A percentile compares a stretch with the other conserved stretches of the same genome.
Conservation (phyloP, 2,113 vertebrate genomes). For the Rhabdornis inornatus region DNA sequence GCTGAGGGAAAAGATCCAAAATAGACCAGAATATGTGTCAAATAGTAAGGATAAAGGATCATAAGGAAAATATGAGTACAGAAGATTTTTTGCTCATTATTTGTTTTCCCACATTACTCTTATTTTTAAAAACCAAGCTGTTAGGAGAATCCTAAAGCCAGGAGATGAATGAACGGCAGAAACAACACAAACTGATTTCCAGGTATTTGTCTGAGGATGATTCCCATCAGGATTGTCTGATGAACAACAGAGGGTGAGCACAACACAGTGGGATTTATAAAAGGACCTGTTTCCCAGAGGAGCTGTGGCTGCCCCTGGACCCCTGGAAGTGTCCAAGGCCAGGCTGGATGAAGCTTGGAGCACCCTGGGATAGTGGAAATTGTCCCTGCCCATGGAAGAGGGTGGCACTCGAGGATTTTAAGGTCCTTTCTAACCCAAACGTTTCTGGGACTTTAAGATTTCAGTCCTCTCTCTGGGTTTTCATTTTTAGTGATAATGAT, state of each 20-base stretch:
- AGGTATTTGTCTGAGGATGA: not conserved
- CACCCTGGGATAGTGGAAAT: fast-evolving
- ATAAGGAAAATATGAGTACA: not conserved
- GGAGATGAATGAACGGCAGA: fast-evolving
- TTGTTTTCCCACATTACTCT: not conserved
- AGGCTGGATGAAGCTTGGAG: not conserved
- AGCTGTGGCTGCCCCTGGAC: not conserved
- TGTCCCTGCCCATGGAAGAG: not conserved
- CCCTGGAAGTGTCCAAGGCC: not conserved
- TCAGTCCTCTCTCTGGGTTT: not conserved
- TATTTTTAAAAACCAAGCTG: fast-evolving
- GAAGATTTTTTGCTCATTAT: not conserved
- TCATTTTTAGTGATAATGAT: not conserved
- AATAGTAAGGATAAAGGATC: not conserved
- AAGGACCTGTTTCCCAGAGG: not conserved
- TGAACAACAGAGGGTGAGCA: not conserved
- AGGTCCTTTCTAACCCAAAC: not conserved
- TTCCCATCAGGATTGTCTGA: not conserved
- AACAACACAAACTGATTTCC: not conserved
- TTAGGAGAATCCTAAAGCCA: not conserved
- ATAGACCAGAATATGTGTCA: not conserved
- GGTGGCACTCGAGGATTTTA: not conserved
- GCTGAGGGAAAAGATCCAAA: not conserved
- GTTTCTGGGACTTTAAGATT: not conserved
- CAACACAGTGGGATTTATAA: not conserved